These are phyloP conservation scores for Porites australiensis DNA, from an alignment of 64 coral and sea anemone species.

Conservation along the genomic window DNA sequence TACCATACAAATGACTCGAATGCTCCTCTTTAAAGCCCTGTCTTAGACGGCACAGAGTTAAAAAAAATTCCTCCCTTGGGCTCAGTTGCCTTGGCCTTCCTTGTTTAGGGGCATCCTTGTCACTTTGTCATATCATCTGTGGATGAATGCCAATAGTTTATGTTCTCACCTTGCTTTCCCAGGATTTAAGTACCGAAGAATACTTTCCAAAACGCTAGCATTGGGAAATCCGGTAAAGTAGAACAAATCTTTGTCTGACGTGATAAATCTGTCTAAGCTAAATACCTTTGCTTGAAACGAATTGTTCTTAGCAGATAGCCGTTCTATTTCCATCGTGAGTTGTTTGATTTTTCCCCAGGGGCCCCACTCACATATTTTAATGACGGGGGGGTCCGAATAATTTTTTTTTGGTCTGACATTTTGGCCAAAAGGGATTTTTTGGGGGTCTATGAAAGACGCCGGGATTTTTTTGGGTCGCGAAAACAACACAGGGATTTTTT, in stretches of 20 bases:
- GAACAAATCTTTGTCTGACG: slow-evolving; percentile 61
- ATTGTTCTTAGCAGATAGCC: slow-evolving; percentile 19
- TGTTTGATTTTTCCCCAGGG: slow-evolving; percentile 27
- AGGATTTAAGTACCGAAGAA: slow-evolving; percentile 71
- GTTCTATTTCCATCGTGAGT: slow-evolving; percentile 24
- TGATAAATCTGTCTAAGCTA: slow-evolving; percentile 41
- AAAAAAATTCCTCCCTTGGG: slow-evolving; percentile 48
- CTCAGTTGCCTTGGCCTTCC: slow-evolving; percentile 35
- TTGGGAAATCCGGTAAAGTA: slow-evolving; percentile 79
- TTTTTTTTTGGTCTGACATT: too few relatives aligned
- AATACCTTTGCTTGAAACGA: slow-evolving; percentile 49
- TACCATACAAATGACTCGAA: not conserved
- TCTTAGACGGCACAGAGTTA: slow-evolving; percentile 19
- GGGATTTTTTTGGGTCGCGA: too few relatives aligned
- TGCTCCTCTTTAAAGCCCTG: slow-evolving; percentile 47
- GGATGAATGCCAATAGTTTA: slow-evolving; percentile 75
- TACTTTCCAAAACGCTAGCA: slow-evolving; percentile 33
- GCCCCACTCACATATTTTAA: too few relatives aligned
- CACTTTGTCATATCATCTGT: slow-evolving; percentile 11
- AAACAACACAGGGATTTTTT: too few relatives aligned
- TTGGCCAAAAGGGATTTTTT: too few relatives aligned
- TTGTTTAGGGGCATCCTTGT: slow-evolving; percentile 17
- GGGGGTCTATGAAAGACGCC: too few relatives aligned
- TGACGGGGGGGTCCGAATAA: too few relatives aligned
- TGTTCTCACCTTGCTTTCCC: slow-evolving; percentile 68